These are phyloP conservation scores for Polymixis flavicincta DNA, from an alignment of 2,888 invertebrate species.

Conservation along the genomic window DNA sequence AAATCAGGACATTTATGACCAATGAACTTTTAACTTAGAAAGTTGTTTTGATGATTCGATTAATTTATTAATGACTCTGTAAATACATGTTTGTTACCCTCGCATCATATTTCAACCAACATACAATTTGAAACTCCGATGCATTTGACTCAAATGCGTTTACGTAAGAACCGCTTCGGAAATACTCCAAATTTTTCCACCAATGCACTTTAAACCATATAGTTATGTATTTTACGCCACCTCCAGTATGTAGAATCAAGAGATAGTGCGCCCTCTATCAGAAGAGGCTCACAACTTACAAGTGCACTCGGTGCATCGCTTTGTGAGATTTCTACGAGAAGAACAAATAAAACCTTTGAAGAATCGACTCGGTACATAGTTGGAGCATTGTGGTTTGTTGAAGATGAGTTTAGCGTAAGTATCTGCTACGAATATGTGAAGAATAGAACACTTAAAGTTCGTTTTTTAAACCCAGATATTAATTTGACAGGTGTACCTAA, in stretches of 20 bases:
- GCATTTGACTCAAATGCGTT: background rate
- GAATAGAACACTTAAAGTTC: too few species aligned
- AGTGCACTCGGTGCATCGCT: conserved; percentile 65
- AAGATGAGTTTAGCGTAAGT: conserved; percentile 21
- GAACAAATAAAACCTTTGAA: conserved; percentile 60
- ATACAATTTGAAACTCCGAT: background rate
- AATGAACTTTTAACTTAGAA: too few species aligned
- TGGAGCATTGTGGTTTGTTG: conserved; percentile 49
- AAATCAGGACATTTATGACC: too few species aligned
- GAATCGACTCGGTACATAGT: conserved; percentile 33
- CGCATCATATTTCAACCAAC: background rate
- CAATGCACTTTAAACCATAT: conserved; percentile 18
- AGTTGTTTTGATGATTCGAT: background rate
- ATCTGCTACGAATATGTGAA: background rate
- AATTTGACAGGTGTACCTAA: too few species aligned
- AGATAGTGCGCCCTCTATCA: conserved; percentile 58
- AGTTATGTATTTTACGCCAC: conserved; percentile 49
- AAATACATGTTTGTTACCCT: background rate
- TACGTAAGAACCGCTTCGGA: background rate
- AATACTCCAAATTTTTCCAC: background rate
- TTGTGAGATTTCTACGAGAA: conserved; percentile 49
- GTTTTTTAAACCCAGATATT: too few species aligned
- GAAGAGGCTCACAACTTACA: conserved; percentile 48
- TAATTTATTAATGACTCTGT: background rate
- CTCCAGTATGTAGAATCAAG: conserved; percentile 55